A percentile compares a stretch with the other conserved stretches of the same genome.
Evolutionary conservation across 2,113 vertebrate genomes (phyloP).

Genomic region (Brienomyrus longianalis): DNA sequence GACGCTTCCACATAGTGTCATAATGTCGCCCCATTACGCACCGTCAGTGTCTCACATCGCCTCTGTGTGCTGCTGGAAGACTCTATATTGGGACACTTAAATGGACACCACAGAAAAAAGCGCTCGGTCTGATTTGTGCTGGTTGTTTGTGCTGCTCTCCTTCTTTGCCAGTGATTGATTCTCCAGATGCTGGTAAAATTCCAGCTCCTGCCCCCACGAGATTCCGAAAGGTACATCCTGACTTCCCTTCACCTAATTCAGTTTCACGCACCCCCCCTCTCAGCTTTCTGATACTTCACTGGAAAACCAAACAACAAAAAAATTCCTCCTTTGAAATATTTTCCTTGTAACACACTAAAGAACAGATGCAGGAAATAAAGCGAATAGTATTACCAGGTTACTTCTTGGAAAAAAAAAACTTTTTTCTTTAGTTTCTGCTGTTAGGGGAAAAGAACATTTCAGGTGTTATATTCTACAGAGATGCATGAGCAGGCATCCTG

Average conservation of each 20-base stretch:
- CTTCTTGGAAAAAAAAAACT: background rate
- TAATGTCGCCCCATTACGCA: background rate
- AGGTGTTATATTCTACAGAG: background rate
- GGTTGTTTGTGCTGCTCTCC: slow-evolving; percentile 22
- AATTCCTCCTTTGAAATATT: background rate
- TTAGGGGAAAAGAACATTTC: background rate
- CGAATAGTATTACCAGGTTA: background rate
- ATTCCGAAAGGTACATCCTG: slow-evolving; percentile 36
- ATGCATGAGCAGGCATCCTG: background rate
- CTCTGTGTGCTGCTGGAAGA: background rate
- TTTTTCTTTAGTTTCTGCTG: background rate
- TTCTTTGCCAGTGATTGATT: slow-evolving; percentile 44
- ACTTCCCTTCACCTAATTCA: slow-evolving; percentile 26
- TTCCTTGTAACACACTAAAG: background rate
- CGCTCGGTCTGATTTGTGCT: background rate
- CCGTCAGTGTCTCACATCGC: background rate
- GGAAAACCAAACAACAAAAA: slow-evolving; percentile 22
- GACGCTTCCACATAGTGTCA: background rate
- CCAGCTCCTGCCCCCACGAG: slow-evolving; percentile 30
- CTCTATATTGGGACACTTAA: background rate
- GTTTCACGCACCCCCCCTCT: background rate
- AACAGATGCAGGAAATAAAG: background rate
- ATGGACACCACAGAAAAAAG: background rate
- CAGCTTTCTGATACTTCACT: background rate
- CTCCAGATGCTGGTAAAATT: slow-evolving; percentile 56